These are phyloP conservation scores for Silurus asotus DNA, from an alignment of 2,113 vertebrate genomes.

Conservation along the genomic window DNA sequence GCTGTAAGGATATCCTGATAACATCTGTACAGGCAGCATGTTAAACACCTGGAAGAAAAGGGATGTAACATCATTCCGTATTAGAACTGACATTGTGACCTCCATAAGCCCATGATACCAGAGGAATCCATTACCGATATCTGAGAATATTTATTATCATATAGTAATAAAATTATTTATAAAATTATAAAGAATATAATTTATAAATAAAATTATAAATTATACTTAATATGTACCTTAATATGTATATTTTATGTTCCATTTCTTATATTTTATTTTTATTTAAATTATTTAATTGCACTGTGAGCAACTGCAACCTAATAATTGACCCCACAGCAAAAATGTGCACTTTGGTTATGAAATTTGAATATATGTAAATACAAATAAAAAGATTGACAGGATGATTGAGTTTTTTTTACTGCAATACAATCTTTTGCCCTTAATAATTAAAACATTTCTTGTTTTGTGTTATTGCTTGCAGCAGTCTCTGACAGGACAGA, in stretches of 20 bases:
- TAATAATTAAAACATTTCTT: not conserved
- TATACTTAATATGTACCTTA: no score
- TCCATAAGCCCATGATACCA: not conserved
- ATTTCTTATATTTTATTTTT: no score
- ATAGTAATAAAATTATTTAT: no score
- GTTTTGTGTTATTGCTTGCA: no score
- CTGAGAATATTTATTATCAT: not conserved
- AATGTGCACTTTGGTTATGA: not conserved
- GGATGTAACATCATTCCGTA: not conserved
- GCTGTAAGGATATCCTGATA: conserved; percentile 66
- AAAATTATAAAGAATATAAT: no score
- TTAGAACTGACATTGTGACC: not conserved
- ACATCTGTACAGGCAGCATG: conserved; percentile 67
- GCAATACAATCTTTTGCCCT: not conserved
- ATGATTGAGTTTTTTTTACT: not conserved
- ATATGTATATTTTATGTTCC: no score
- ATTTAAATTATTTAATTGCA: no score
- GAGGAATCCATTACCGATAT: not conserved
- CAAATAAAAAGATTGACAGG: not conserved
- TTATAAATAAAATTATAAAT: no score
- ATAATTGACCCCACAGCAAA: not conserved
- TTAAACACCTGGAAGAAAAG: conserved; percentile 69
- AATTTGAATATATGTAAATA: not conserved
- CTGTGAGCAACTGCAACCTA: no score
- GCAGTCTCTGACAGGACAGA: no score